Base-by-base conservation (phyloP, 2,888 invertebrate species). In the Euplexia lucipara region DNA sequence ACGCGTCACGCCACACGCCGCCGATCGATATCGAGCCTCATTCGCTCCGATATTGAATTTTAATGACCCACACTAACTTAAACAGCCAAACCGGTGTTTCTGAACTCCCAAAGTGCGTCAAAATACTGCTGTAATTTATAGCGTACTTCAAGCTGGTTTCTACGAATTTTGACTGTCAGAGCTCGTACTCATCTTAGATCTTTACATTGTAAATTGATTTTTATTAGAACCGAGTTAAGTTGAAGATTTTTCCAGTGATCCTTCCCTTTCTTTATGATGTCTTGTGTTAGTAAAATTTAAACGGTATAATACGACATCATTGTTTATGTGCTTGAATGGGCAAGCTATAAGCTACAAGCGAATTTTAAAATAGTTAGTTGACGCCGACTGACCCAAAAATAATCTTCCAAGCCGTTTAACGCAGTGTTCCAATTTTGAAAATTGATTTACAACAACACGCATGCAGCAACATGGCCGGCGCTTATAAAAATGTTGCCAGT, bases 41-140 rank as follows among this genome's bases (percentile, higher is more conserved):
- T 81, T 82, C 83, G 74, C 74, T 80, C 78, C 81, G 70, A 88
- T 91, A 91, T 91, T 86, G 88, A 91, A 91, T 91, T 91, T 91
- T 90, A 90, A 91, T 89, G 88, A 91, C 83, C 72, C 76, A 68
- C 74, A 84, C 80, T 75, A 88, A 87, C 87, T 88, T 84, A 88
- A 88, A 88, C 85, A 89, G 83, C 83, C 73, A 64, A 65, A 79
- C 64, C 59, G 30, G 64, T 84, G 81, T 81, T 81, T 60, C 78
- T 45, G 75, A 86, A 84, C 83, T 83, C 81, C 71, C 78, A 73
- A 84, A 84, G 78, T 83, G 81, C 83, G 82, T 86, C 75, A 73
- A 78, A 85, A 86, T 85, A 86, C 76, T 52, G 60, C 57, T 61
- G 52, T 74, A 79, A 83, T 71, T 85, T 83, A 52, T 37, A 47